Evolutionary conservation across 2,113 vertebrate genomes (phyloP).

Genomic region (Marcusenius ussheri): DNA sequence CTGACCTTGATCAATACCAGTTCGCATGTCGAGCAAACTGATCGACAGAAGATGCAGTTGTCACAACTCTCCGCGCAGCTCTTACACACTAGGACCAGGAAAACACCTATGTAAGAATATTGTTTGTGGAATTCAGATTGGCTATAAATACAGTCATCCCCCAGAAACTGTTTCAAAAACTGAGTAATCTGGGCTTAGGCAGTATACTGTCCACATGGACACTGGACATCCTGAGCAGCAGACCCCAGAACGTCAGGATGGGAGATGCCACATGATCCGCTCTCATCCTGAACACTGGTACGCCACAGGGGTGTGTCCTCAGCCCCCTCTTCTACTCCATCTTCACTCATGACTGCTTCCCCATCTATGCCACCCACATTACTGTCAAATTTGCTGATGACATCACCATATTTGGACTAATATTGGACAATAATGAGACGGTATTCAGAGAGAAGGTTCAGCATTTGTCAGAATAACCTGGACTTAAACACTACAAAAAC

Average conservation of each 20-base stretch:
- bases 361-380: no score
- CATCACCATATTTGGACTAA: no score
- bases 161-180: background rate
- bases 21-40: background rate
- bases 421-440: no score
- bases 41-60: background rate
- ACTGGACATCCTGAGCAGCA: background rate
- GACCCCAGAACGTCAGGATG: background rate
- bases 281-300: background rate
- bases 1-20: background rate
- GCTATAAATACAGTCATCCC: background rate
- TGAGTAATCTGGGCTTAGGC: background rate
- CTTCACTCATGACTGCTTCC: no score
- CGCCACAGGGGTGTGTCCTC: background rate
- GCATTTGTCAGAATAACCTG: no score
- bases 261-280: background rate
- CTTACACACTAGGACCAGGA: background rate
- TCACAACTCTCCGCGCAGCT: background rate
- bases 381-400: no score
- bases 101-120: background rate
- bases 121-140: background rate
- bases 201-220: background rate
- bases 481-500: no score
- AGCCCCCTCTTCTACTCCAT: background rate
- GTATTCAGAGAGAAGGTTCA: no score